Base-by-base conservation (phyloP, 2,113 vertebrate genomes). In the Rhagologus leucostigma region DNA sequence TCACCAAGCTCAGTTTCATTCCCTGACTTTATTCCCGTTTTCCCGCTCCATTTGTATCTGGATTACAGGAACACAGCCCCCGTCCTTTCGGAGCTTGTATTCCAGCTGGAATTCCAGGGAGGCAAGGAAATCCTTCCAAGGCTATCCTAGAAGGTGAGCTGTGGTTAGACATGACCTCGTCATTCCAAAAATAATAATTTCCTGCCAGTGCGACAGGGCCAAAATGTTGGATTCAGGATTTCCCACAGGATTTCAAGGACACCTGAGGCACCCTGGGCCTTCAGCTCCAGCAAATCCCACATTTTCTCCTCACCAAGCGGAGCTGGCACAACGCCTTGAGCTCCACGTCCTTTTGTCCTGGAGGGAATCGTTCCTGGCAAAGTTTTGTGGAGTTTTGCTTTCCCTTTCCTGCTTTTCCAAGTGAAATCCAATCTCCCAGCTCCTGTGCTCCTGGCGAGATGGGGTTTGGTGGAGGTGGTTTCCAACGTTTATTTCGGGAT, bases 151-250 rank as follows among this genome's bases (percentile, higher is more conserved):
- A 59, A 81, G 2, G 57, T 11, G 42, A 60, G 23, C 22, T 8
- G 5, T 29, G 63, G 9, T 73, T 39, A 2, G 12, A 11, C 4
- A 21, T 2, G 6, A 11, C 22, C 14, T 29, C 23, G 12, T 42
- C 39, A 30, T 60, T 60, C 91, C 79, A 65, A 81, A 79, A 87
- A 79, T 22, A 75, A 49, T 3, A 29, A 16, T 12, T 39, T 5
- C 33, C 59, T n/a, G 44, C 16, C 23, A 2, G 16, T 7, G 39
- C 46, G 2, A 3, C 0, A 0, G 1, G 29, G 81, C 77, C 81
- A 52, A 16, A 81, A n/a, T 0, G 3, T 11, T 33, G 69, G 73
- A 22, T 80, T 84, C 39, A 24, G 90, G 67, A n/a, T 53, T 89
- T 87, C 69, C 46, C 59, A 0, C 9, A 5, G 41, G 22, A 68